phyloP scores from a whole-genome alignment of 2,888 invertebrate species.

The Amphipyra berbera region DNA sequence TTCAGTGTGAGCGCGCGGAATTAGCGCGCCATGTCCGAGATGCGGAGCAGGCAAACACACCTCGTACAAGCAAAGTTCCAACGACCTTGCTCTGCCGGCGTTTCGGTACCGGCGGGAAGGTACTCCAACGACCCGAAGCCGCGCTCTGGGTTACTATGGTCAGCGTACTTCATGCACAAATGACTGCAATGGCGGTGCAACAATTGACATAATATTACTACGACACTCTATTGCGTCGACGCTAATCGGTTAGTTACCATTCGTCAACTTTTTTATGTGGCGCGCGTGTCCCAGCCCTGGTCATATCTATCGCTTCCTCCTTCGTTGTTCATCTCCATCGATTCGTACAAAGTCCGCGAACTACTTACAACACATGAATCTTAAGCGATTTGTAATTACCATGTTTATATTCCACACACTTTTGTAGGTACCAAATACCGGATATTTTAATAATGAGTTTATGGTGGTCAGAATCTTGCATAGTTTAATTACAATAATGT shows the following conservation, averaged over 20 bases:
- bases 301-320: conserved; percentile 58
- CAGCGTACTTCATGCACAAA: conserved; percentile 30
- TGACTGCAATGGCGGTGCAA: conserved; percentile 52
- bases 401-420: conserved; percentile 62
- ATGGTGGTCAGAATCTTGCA: conserved; percentile 43
- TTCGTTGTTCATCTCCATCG: conserved; percentile 65
- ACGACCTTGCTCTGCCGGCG: conserved; percentile 51
- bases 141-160: conserved; percentile 13
- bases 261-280: conserved; percentile 56
- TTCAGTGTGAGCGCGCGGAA: conserved; percentile 84
- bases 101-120: conserved; percentile 30
- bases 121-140: conserved; percentile 8
- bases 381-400: conserved; percentile 58
- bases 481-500: conserved; percentile 63
- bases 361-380: conserved; percentile 61
- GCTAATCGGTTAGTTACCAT: conserved; percentile 46
- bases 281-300: conserved; percentile 50
- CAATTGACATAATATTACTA: conserved; percentile 42
- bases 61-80: conserved; percentile 46
- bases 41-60: conserved; percentile 67
- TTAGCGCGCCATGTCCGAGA: conserved; percentile 83
- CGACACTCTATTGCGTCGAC: conserved; percentile 20
- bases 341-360: conserved; percentile 56
- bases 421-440: conserved; percentile 59
- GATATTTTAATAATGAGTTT: conserved; percentile 54